Evolutionary conservation across 2,888 invertebrate species (phyloP).

Genomic region (Mesorhabditis sp.): DNA sequence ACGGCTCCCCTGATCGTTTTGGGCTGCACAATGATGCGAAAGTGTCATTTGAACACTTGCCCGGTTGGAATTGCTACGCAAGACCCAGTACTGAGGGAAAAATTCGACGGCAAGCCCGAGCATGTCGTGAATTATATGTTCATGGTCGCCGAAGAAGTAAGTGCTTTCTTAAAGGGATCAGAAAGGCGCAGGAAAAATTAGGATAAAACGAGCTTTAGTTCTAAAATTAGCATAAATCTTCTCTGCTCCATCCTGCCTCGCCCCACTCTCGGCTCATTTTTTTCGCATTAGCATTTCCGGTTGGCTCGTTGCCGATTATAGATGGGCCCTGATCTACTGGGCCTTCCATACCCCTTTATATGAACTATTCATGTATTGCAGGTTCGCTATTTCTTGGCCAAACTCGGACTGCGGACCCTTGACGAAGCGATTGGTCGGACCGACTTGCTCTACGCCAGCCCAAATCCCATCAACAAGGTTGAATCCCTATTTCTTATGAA

Average conservation of each 20-base stretch:
- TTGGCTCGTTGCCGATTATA: too few relatives aligned
- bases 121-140: slow-evolving; percentile 95
- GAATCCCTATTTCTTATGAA: not conserved
- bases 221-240: too few relatives aligned
- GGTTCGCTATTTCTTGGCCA: slow-evolving; percentile 83
- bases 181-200: not conserved
- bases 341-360: too few relatives aligned
- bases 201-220: too few relatives aligned
- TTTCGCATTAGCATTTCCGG: too few relatives aligned
- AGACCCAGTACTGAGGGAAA: slow-evolving; percentile 87
- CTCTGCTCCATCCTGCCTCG: too few relatives aligned
- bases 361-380: not conserved
- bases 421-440: slow-evolving; percentile 62
- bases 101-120: slow-evolving; percentile 95
- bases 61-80: slow-evolving; percentile 97
- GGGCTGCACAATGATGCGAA: slow-evolving; percentile 99
- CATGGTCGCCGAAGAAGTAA: slow-evolving; percentile 86
- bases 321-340: too few relatives aligned
- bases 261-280: too few relatives aligned
- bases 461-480: slow-evolving; percentile 68
- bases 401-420: slow-evolving; percentile 75
- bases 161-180: slow-evolving; percentile 8
- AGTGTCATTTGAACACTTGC: slow-evolving; percentile 97
- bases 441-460: slow-evolving; percentile 75
- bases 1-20: slow-evolving; percentile 94